Evolutionary conservation across 2,888 invertebrate genomes (phyloP).

Genomic region (Lasioglossum vierecki): DNA sequence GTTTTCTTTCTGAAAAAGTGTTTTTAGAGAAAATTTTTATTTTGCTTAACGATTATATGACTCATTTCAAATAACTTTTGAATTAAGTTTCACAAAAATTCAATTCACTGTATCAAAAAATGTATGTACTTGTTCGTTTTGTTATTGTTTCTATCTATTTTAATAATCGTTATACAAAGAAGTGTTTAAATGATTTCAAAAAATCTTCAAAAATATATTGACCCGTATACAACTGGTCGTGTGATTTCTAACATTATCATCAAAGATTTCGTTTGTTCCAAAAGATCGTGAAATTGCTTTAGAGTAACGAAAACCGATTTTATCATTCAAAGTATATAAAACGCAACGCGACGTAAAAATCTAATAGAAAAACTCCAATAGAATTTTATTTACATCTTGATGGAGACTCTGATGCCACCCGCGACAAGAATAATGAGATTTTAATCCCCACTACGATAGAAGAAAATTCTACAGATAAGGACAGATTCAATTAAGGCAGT

Average conservation of each 20-base stretch:
- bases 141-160: too few species aligned
- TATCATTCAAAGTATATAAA: not conserved
- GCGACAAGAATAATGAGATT: conserved; percentile 12
- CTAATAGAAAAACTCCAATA: not conserved
- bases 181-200: not conserved
- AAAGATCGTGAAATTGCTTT: not conserved
- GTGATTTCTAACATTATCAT: not conserved
- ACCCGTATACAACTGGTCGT: not conserved
- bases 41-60: not conserved
- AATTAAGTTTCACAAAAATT: not conserved
- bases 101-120: not conserved
- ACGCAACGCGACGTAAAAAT: not conserved
- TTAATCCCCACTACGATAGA: conserved; percentile 10
- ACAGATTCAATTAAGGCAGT: conserved; percentile 17
- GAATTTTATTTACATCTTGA: conserved; percentile 10
- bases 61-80: not conserved
- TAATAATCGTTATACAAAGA: not conserved
- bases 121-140: too few species aligned
- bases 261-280: not conserved
- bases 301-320: not conserved
- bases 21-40: too few species aligned
- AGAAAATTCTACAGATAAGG: conserved; percentile 18
- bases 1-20: too few species aligned
- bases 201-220: not conserved
- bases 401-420: not conserved